These are phyloP conservation scores for Melangyna quadrimaculata DNA, from an alignment of 2,888 invertebrate genomes.

Conservation along the genomic window DNA sequence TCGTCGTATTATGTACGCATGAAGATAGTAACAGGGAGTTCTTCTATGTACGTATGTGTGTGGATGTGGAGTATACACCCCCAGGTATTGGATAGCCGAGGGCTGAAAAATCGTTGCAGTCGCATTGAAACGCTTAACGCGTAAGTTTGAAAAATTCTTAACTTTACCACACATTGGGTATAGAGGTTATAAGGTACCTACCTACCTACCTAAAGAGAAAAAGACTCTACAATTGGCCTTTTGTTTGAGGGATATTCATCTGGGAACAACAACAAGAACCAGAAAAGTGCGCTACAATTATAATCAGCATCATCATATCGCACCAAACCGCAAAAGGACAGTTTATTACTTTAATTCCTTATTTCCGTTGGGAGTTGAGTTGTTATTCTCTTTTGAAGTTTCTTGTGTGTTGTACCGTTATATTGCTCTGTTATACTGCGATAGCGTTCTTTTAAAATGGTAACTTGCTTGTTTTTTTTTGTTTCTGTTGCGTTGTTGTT, in stretches of 20 bases:
- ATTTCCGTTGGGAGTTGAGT: conserved; percentile 64
- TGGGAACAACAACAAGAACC: conserved; percentile 54
- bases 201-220: conserved; percentile 29
- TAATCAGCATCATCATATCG: not conserved
- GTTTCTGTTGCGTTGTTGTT: not conserved
- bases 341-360: conserved; percentile 68
- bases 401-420: not conserved
- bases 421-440: not conserved
- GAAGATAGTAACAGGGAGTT: conserved; percentile 79
- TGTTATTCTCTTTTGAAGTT: conserved; percentile 18
- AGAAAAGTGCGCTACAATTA: conserved; percentile 54
- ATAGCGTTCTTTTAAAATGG: not conserved
- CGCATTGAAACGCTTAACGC: conserved; percentile 79
- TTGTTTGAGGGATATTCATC: conserved; percentile 52
- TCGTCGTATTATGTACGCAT: conserved; percentile 73
- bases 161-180: conserved; percentile 60
- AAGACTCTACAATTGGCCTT: conserved; percentile 66
- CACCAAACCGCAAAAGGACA: conserved; percentile 48
- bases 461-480: not conserved
- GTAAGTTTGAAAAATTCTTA: conserved; percentile 79
- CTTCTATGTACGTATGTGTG: not conserved
- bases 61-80: conserved; percentile 78
- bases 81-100: conserved; percentile 81
- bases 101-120: conserved; percentile 81
- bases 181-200: not conserved